These are phyloP conservation scores for Poecile montanus DNA, from an alignment of 2,797 vertebrate species.

Conservation along the genomic window DNA sequence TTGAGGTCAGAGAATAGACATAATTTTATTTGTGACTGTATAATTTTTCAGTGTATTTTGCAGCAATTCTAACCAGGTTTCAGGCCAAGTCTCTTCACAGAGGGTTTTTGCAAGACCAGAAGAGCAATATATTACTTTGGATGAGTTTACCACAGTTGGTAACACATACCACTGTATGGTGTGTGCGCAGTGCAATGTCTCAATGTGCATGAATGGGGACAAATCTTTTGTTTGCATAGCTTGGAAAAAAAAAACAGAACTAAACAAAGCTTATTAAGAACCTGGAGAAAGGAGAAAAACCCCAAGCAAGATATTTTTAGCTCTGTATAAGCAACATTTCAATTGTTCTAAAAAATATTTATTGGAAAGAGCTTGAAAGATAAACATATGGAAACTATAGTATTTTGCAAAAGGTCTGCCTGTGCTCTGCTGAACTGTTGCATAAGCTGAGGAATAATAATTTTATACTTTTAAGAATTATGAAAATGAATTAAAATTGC, in stretches of 20 bases:
- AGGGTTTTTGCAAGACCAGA: not conserved
- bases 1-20: not conserved
- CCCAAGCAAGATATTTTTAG: not conserved
- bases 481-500: slow-evolving; percentile 48
- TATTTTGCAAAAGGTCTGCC: not conserved
- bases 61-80: not conserved
- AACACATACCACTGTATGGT: not conserved
- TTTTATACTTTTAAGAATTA: slow-evolving; percentile 12
- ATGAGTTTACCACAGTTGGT: not conserved
- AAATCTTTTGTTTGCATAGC: not conserved
- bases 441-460: not conserved
- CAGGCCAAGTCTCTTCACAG: not conserved
- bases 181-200: not conserved
- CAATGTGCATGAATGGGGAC: not conserved
- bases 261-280: not conserved
- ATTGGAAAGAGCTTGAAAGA: not conserved
- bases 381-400: not conserved
- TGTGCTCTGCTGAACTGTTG: not conserved
- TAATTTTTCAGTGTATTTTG: not conserved
- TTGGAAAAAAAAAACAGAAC: not conserved
- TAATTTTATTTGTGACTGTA: not conserved
- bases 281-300: not conserved
- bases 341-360: not conserved
- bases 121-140: not conserved
- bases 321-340: not conserved